These are phyloP conservation scores for Yasuhikotakia modesta DNA, from an alignment of 2,797 vertebrate species.

Conservation along the genomic window DNA sequence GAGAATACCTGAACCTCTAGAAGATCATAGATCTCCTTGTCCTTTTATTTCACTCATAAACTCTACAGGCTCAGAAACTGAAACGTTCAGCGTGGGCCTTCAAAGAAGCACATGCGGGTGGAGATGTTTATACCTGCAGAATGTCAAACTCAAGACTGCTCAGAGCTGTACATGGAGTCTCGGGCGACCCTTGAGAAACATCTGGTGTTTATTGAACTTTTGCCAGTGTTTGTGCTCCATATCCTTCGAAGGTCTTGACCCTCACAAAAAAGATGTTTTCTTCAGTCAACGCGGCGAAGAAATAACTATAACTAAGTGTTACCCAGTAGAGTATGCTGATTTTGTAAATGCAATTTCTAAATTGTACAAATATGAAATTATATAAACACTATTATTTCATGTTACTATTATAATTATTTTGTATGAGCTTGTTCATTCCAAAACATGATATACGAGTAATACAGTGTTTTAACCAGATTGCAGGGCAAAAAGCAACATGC, in stretches of 20 bases:
- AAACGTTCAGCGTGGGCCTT: slow-evolving; percentile 2
- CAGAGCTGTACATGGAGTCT: background rate
- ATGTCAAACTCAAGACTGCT: slow-evolving; percentile 12
- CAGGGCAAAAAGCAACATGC: no score
- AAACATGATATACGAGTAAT: no score
- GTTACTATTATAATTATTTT: slow-evolving; percentile 57
- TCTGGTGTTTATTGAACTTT: background rate
- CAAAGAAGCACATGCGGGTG: slow-evolving; percentile 15
- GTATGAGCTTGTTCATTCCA: slow-evolving; percentile 73
- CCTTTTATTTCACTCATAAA: slow-evolving; percentile 61
- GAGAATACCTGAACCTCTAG: slow-evolving; percentile 54
- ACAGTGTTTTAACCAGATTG: no score
- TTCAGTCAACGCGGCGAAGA: background rate
- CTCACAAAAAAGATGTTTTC: background rate
- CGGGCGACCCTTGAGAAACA: background rate
- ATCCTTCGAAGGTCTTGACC: background rate
- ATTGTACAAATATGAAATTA: slow-evolving; percentile 88
- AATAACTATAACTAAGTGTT: slow-evolving; percentile 8
- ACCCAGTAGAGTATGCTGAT: slow-evolving; percentile 34
- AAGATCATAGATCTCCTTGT: slow-evolving; percentile 48
- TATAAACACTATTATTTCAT: slow-evolving; percentile 72
- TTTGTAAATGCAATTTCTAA: slow-evolving; percentile 78
- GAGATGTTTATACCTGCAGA: background rate
- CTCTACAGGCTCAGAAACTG: slow-evolving; percentile 57
- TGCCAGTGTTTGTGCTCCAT: no score